phyloP scores from a whole-genome alignment of 2,888 invertebrate genomes.

The Drosophila infuscata region DNA sequence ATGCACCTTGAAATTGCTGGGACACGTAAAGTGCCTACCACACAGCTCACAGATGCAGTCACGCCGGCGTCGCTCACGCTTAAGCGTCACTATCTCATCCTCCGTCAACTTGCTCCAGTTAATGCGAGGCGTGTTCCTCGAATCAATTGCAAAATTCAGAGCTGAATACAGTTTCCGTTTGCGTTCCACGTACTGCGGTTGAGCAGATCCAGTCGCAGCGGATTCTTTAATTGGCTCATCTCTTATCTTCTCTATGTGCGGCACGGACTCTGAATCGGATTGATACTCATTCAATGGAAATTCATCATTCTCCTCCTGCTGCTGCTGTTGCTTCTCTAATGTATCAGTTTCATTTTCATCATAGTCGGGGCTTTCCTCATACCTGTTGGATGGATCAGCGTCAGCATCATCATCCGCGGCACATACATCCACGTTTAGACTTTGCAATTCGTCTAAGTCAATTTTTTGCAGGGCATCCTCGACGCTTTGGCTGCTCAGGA shows the following conservation, averaged over 20 bases:
- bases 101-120: constrained; percentile 67
- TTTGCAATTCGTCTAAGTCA: constrained; percentile 38
- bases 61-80: constrained; percentile 66
- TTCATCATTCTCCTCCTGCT: not conserved
- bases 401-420: constrained; percentile 1
- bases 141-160: constrained; percentile 52
- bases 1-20: constrained; percentile 71
- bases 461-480: constrained; percentile 32
- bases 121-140: constrained; percentile 48
- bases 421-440: not conserved
- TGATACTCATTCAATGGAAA: not conserved
- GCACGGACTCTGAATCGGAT: not conserved
- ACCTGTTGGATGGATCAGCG: not conserved
- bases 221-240: not conserved
- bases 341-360: constrained; percentile 3
- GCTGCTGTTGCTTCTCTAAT: not conserved
- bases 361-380: constrained; percentile 21
- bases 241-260: not conserved
- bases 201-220: not conserved
- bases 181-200: not conserved
- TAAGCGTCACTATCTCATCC: constrained; percentile 57
- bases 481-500: constrained; percentile 29
- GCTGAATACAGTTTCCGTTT: constrained; percentile 31
- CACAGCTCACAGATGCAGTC: constrained; percentile 72
- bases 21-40: constrained; percentile 67